These are phyloP conservation scores for Ennomos erosarius DNA, from an alignment of 2,888 invertebrate species.

Conservation along the genomic window DNA sequence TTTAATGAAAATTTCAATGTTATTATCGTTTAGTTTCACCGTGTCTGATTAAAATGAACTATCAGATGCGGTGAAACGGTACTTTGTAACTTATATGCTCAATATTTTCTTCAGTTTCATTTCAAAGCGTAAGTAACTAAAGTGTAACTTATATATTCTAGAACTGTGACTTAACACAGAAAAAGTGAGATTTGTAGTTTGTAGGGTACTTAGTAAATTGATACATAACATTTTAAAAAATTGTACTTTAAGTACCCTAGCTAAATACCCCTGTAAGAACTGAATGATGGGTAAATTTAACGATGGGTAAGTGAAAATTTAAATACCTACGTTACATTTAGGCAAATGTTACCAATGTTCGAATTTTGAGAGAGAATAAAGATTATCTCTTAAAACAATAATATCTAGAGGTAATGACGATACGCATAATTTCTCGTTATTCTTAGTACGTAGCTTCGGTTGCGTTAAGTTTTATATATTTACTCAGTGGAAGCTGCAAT, in stretches of 20 bases:
- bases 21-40: constrained; percentile 22
- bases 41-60: constrained; percentile 7
- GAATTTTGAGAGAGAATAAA: constrained; percentile 56
- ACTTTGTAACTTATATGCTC: constrained; percentile 40
- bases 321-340: constrained; percentile 16
- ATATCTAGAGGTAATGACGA: constrained; percentile 47
- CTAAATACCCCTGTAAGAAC: constrained; percentile 24
- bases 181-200: constrained; percentile 66
- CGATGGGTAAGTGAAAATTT: constrained; percentile 19
- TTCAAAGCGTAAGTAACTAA: constrained; percentile 34
- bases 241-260: constrained; percentile 31
- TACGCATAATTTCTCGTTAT: constrained; percentile 30
- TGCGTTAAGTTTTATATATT: constrained; percentile 17
- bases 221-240: constrained; percentile 27
- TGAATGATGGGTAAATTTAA: constrained; percentile 26
- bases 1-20: constrained; percentile 14
- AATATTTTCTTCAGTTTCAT: constrained; percentile 36
- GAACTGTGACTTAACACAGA: constrained; percentile 57
- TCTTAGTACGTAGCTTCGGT: constrained; percentile 23
- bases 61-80: constrained; percentile 45
- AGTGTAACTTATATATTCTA: constrained; percentile 38
- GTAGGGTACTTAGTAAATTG: constrained; percentile 35
- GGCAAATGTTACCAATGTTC: constrained; percentile 15
- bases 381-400: constrained; percentile 51
- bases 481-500: constrained; percentile 23